Conservation (phyloP, 2,888 invertebrate genomes). For the Temnothorax unifasciatus region DNA sequence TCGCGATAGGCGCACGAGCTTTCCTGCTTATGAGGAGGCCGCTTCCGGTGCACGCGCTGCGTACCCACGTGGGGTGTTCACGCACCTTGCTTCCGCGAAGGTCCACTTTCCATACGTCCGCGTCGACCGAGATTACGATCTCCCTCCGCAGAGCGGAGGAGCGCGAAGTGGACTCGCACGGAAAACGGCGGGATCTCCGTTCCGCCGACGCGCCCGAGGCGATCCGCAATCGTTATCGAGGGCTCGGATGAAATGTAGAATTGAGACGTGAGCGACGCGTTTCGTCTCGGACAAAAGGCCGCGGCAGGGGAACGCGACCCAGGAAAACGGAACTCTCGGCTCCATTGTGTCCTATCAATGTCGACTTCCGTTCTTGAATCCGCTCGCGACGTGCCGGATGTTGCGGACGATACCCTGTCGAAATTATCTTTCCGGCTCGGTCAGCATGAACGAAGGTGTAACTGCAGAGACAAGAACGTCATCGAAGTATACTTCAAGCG, state of each 20-base stretch:
- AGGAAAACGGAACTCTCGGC: slow-evolving; percentile 49
- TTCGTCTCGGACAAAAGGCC: not conserved
- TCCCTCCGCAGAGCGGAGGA: slow-evolving; percentile 22
- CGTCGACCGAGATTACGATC: slow-evolving; percentile 59
- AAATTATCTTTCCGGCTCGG: slow-evolving; percentile 29
- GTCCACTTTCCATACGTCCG: slow-evolving; percentile 66
- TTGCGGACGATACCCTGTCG: slow-evolving; percentile 48
- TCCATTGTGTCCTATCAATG: slow-evolving; percentile 54
- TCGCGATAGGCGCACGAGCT: slow-evolving; percentile 37
- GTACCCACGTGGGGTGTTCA: slow-evolving; percentile 71
- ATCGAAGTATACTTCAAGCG: not conserved
- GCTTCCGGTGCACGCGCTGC: slow-evolving; percentile 76
- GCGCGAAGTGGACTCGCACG: slow-evolving; percentile 1
- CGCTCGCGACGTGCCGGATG: slow-evolving; percentile 63
- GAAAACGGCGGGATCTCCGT: slow-evolving; percentile 12
- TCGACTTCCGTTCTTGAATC: slow-evolving; percentile 71
- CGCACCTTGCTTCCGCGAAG: slow-evolving; percentile 77
- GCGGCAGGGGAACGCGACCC: not conserved
- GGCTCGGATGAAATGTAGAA: not conserved
- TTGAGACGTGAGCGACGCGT: not conserved
- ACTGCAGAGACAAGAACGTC: not conserved
- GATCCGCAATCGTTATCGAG: not conserved
- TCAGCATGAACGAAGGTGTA: not conserved
- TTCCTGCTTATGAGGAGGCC: slow-evolving; percentile 58
- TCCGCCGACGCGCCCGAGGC: not conserved